Percentiles rank a stretch among this genome's conserved stretches.
Conservation (phyloP, 1,140 invertebrate genomes). For the Zaprionus lachaisei region DNA sequence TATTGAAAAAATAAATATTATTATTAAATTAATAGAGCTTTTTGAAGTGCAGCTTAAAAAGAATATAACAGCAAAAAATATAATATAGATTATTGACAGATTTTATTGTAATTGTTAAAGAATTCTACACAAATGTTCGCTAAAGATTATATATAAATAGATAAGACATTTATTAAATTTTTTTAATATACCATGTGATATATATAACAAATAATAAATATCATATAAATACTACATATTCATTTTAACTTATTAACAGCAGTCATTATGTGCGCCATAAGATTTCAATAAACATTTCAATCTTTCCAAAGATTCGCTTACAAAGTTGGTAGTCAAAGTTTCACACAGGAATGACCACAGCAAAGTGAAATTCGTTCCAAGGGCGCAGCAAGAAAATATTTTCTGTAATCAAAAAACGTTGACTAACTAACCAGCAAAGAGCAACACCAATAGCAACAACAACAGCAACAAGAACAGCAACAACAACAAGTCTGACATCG, state of each 20-base stretch:
- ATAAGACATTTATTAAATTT: no score
- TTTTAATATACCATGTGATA: no score
- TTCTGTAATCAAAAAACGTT: slow-evolving; percentile 58
- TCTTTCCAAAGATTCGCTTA: background rate
- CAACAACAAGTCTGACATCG: slow-evolving; percentile 47
- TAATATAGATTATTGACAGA: background rate
- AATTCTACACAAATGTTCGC: background rate
- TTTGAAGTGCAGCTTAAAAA: background rate
- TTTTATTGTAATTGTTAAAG: background rate
- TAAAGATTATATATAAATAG: background rate
- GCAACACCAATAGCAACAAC: slow-evolving; percentile 20
- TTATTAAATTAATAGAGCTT: background rate
- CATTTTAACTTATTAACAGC: no score
- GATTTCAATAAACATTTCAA: background rate
- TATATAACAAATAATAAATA: no score
- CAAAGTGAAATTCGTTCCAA: slow-evolving; percentile 66
- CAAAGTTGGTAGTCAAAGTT: slow-evolving; percentile 27
- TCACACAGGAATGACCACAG: slow-evolving; percentile 51
- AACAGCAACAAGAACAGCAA: background rate
- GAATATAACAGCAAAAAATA: background rate
- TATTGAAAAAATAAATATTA: background rate
- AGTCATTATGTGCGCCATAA: background rate
- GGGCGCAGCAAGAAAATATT: slow-evolving; percentile 54
- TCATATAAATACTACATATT: no score
- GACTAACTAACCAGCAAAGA: slow-evolving; percentile 54